Evolutionary conservation across 2,888 invertebrate genomes (phyloP).

Genomic region (Erannis defoliaria): DNA sequence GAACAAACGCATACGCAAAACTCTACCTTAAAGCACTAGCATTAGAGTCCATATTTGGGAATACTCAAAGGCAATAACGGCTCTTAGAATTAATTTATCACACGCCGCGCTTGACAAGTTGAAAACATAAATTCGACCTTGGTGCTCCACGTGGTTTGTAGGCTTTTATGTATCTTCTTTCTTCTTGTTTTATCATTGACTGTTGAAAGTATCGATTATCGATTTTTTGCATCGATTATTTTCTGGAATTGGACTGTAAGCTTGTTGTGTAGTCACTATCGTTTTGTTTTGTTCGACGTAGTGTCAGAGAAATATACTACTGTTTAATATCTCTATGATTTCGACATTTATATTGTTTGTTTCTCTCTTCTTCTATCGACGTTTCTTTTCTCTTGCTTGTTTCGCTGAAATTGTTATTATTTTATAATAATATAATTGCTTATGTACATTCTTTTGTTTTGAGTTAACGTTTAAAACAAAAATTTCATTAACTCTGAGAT

Average conservation of each 20-base stretch:
- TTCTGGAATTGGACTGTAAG: conserved; percentile 1
- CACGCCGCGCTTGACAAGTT: conserved; percentile 87
- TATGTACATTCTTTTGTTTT: too few species aligned
- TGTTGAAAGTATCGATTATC: conserved; percentile 28
- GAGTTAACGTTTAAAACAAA: too few species aligned
- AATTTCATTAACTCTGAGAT: too few species aligned
- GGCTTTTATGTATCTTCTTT: conserved; percentile 64
- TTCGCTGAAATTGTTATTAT: too few species aligned
- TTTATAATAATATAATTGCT: too few species aligned
- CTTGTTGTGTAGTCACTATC: conserved; percentile 8
- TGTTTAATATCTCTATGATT: too few species aligned
- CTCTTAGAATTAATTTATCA: conserved; percentile 87
- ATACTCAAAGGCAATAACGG: conserved; percentile 70
- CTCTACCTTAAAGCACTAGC: conserved; percentile 44
- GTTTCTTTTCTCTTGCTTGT: too few species aligned
- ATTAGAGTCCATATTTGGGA: conserved; percentile 56
- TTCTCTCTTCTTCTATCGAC: too few species aligned
- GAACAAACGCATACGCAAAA: conserved; percentile 60
- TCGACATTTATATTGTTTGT: too few species aligned
- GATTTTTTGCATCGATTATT: conserved; percentile 39
- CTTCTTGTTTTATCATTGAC: conserved; percentile 52
- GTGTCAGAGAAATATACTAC: too few species aligned
- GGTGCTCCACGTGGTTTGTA: conserved; percentile 84
- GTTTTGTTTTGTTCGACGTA: too few species aligned
- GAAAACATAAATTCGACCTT: conserved; percentile 88